A percentile compares a stretch with the other conserved stretches of the same genome.
Conservation (phyloP, 2,888 invertebrate genomes). For the Stenichneumon culpator region DNA sequence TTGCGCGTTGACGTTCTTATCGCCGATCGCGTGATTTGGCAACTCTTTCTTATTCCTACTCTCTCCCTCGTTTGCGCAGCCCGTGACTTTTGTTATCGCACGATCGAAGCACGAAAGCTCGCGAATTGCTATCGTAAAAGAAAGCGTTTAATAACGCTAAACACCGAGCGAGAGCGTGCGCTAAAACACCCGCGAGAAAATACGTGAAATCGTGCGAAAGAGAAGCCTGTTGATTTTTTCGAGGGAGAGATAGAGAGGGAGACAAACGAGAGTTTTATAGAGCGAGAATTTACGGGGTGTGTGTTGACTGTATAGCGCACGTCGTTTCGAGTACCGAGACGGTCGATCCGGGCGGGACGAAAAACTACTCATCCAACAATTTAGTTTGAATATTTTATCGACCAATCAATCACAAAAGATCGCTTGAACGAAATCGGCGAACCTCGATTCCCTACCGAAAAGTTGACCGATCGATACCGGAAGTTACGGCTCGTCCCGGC, state of each 20-base stretch:
- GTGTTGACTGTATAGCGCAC: neutral
- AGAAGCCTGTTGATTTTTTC: slow-evolving; percentile 58
- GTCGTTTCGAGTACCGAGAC: neutral
- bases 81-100: slow-evolving; percentile 44
- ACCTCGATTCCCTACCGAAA: neutral
- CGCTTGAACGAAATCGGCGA: too few species aligned
- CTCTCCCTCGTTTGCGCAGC: neutral
- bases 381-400: slow-evolving; percentile 48
- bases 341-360: neutral
- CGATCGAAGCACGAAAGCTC: slow-evolving; percentile 41
- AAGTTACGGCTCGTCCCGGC: neutral
- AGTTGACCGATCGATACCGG: neutral
- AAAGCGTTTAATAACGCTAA: slow-evolving; percentile 36
- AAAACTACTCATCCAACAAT: slow-evolving; percentile 14
- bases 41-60: neutral
- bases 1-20: slow-evolving; percentile 53
- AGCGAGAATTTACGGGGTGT: slow-evolving; percentile 23
- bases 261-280: slow-evolving; percentile 29
- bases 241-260: neutral
- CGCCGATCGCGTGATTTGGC: slow-evolving; percentile 49
- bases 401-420: slow-evolving; percentile 39
- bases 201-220: slow-evolving; percentile 8
- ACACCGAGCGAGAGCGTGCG: neutral
- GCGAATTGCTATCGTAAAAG: slow-evolving; percentile 11
- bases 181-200: neutral